Base-by-base conservation (phyloP, 2,797 vertebrate species). In the Artibeus jamaicensis region DNA sequence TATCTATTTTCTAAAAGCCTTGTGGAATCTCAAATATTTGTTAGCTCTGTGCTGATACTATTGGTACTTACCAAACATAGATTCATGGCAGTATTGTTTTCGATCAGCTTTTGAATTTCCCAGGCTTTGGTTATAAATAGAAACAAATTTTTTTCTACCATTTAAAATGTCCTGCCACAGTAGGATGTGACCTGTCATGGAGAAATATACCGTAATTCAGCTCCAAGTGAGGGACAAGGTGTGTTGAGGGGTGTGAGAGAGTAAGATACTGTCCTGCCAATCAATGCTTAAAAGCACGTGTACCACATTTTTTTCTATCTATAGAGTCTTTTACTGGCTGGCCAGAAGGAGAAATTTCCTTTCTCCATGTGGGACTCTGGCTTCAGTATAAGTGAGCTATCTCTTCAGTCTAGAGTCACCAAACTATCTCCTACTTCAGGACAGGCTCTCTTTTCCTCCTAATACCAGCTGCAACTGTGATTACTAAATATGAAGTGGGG, bases 1-100 rank as follows among this genome's bases (percentile, higher is more conserved):
- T 77, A 37, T 96, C 88, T 77, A n/a, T 91, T 96, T 90, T 93
- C 68, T 48, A 89, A 95, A 93, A 85, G 18, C 6, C 22, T 77
- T 57, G n/a, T 68, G 34, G 19, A 93, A 95, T 93, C 19, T 50
- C n/a, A 93, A 73, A 71, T 93, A 73, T 71, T 86, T 88, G 50
- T 57, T 91, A 87, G 34, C 50, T 95, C 26, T 91, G 34, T 82
- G 22, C 37, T 91, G 37, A 18, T 84, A 62, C 9, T 67, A 71
- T 57, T 55, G 50, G 16, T 24, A 95, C 37, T 94, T 84, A 62
- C 15, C 57, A 93, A 91, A 55, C 82, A 65, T 85, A 42, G 5
- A 90, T 65, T 34, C 24, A 53, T 81, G n/a, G 24, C 18, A 77
- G 14, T 44, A 59, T 79, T 93, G 46, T 39, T 46, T 86, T 96